phyloP scores from a whole-genome alignment of 2,888 invertebrate species.

The Agrypnus murinus region DNA sequence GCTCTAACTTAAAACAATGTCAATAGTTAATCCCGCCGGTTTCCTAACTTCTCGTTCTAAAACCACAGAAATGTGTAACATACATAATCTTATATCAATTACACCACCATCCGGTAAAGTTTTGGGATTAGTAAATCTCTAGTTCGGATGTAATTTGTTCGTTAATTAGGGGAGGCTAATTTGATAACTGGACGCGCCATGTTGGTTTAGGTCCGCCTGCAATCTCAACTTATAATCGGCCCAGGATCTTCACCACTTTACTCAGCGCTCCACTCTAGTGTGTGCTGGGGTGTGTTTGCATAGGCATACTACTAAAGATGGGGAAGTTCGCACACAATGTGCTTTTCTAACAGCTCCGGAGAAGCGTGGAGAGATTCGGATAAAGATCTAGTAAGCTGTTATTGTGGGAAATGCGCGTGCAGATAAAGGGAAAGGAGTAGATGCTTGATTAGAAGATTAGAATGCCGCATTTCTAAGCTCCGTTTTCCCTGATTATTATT shows the following conservation, averaged over 20 bases:
- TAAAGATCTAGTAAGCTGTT: constrained; percentile 48
- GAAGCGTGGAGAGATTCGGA: constrained; percentile 32
- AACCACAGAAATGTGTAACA: constrained; percentile 42
- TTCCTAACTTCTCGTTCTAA: constrained; percentile 23
- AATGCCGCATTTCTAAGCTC: constrained; percentile 29
- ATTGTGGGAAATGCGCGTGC: constrained; percentile 41
- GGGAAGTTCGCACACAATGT: constrained; percentile 48
- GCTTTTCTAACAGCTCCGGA: constrained; percentile 43
- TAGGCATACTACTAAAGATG: constrained; percentile 44
- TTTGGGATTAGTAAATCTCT: constrained; percentile 64
- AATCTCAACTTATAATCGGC: constrained; percentile 58
- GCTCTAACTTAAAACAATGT: background rate
- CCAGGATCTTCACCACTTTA: constrained; percentile 45
- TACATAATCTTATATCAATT: constrained; percentile 61
- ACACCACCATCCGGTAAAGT: constrained; percentile 58
- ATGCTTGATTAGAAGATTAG: constrained; percentile 42
- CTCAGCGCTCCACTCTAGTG: background rate
- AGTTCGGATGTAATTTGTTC: constrained; percentile 66
- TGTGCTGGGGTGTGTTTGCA: constrained; percentile 43
- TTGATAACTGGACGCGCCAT: constrained; percentile 65
- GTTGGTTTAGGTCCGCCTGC: constrained; percentile 64
- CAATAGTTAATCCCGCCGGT: constrained; percentile 5
- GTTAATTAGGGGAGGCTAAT: constrained; percentile 66
- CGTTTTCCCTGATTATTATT: constrained; percentile 14
- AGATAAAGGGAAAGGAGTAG: constrained; percentile 35